These are phyloP conservation scores for Saguinus imperator DNA, from an alignment of 2,113 vertebrate genomes.

Conservation along the genomic window DNA sequence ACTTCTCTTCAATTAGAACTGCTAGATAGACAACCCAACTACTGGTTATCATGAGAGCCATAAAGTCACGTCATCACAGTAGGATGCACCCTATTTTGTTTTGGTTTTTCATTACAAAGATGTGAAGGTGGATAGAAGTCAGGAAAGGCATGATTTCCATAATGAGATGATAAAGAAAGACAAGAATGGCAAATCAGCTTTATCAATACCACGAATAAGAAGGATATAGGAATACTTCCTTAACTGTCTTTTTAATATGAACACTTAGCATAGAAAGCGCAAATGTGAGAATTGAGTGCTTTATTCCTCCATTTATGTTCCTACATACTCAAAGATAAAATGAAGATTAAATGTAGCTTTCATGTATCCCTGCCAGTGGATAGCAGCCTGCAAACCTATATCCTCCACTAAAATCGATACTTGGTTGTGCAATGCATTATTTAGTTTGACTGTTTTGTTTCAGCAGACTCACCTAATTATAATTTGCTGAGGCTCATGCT, in stretches of 20 bases:
- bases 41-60: neutral
- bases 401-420: neutral
- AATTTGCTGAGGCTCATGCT: neutral
- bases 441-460: neutral
- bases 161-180: neutral
- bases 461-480: constrained; percentile 17
- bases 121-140: neutral
- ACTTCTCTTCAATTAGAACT: neutral
- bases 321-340: neutral
- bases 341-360: neutral
- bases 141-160: neutral
- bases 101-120: neutral
- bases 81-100: neutral
- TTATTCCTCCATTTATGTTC: neutral
- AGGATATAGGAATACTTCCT: neutral
- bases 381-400: neutral
- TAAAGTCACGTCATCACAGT: neutral
- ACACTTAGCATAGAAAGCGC: neutral
- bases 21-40: neutral
- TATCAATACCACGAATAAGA: neutral
- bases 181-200: neutral
- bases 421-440: neutral
- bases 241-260: neutral
- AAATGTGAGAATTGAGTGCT: neutral
- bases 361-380: neutral